A percentile compares a stretch with the other conserved stretches of the same genome.
These are phyloP conservation scores for Platygyra sinensis DNA, from an alignment of 64 coral and sea anemone species.

Conservation along the genomic window DNA sequence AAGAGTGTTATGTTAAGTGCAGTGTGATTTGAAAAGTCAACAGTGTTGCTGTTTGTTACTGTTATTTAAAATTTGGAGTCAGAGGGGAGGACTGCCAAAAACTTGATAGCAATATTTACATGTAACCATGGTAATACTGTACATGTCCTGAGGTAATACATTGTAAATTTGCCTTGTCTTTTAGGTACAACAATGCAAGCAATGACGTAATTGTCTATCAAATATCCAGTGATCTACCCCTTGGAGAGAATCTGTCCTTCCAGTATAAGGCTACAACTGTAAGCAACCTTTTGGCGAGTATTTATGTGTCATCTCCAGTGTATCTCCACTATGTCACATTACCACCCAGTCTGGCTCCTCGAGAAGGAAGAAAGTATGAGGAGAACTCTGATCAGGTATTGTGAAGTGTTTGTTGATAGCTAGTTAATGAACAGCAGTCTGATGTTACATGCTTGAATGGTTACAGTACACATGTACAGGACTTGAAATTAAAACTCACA, in stretches of 20 bases:
- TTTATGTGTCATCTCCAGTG: slow-evolving; percentile 52
- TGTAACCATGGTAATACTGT: no score
- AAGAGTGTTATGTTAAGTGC: no score
- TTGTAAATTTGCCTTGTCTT: not conserved
- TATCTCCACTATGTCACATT: slow-evolving; percentile 61
- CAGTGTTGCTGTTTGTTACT: no score
- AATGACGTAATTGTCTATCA: slow-evolving; percentile 76
- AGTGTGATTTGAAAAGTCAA: no score
- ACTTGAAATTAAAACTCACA: no score
- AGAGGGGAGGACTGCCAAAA: no score
- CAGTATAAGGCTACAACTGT: slow-evolving; percentile 62
- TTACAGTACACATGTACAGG: no score
- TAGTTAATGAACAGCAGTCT: not conserved
- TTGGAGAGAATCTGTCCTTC: slow-evolving; percentile 29
- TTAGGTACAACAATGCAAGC: slow-evolving; percentile 63
- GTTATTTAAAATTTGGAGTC: no score
- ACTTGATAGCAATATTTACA: no score
- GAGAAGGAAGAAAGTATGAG: slow-evolving; percentile 43
- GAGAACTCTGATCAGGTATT: slow-evolving; percentile 19
- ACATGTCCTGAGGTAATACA: no score
- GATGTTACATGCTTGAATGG: not conserved
- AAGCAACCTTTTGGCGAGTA: slow-evolving; percentile 48
- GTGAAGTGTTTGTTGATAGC: not conserved
- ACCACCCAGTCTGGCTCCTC: slow-evolving; percentile 33
- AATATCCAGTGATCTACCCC: slow-evolving; percentile 17